Evolutionary conservation across 2,113 vertebrate genomes (phyloP).

Genomic region (Agapornis roseicollis): DNA sequence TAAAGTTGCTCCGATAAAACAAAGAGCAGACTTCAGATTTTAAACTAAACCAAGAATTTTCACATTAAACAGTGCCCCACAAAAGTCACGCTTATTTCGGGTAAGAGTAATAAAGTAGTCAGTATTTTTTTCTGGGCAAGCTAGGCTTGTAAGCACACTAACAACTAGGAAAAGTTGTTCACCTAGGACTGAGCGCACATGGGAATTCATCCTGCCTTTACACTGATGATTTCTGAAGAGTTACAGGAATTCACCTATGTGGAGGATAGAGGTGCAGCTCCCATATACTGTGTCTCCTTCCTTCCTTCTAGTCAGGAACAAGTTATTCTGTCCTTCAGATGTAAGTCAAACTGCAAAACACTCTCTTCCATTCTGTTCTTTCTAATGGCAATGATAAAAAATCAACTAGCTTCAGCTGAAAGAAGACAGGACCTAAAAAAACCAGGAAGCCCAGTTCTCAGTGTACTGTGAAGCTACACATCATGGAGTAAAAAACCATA

Average conservation of each 20-base stretch:
- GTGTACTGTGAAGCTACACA: neutral
- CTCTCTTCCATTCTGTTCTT: neutral
- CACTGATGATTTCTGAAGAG: neutral
- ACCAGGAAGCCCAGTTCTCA: neutral
- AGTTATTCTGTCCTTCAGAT: neutral
- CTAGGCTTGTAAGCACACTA: neutral
- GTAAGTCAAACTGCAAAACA: neutral
- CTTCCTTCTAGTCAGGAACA: neutral
- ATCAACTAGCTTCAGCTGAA: neutral
- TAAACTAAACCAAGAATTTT: neutral
- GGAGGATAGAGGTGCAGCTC: neutral
- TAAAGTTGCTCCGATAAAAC: neutral
- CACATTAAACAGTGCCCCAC: neutral
- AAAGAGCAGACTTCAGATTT: neutral
- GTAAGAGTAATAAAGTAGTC: neutral
- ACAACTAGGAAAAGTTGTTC: neutral
- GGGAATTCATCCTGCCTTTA: neutral
- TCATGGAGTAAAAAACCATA: fast-evolving
- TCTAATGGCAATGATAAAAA: neutral
- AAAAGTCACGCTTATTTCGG: neutral
- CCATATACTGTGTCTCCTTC: neutral
- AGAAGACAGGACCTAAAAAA: neutral
- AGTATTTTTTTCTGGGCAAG: neutral
- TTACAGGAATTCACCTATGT: neutral
- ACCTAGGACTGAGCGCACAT: neutral